A percentile compares a stretch with the other conserved stretches of the same genome.
These are phyloP conservation scores for Drosophila kikkawai DNA, from an alignment of 1,140 invertebrate genomes.

Conservation along the genomic window DNA sequence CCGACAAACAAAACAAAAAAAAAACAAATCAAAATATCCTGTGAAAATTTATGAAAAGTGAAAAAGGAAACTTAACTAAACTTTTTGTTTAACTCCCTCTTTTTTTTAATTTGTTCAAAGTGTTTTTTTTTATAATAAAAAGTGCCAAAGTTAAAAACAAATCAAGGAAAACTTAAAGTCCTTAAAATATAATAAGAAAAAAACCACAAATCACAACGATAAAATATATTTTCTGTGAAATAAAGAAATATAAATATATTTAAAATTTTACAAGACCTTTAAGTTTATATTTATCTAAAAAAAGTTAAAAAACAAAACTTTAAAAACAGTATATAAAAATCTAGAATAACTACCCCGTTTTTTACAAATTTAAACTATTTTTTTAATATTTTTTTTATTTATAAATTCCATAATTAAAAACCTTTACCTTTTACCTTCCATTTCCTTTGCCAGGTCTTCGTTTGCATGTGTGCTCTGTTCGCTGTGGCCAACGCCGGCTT, in stretches of 20 bases:
- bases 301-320: not conserved
- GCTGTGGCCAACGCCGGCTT: slow-evolving; percentile 77
- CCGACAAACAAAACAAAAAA: not conserved
- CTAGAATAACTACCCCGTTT: too few species aligned
- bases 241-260: not conserved
- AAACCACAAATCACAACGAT: not conserved
- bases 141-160: not conserved
- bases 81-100: fast-evolving
- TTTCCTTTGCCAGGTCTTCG: slow-evolving; percentile 56
- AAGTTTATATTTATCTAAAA: not conserved
- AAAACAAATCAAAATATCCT: not conserved
- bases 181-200: too few species aligned
- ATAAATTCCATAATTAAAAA: not conserved
- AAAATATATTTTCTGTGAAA: not conserved
- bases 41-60: not conserved
- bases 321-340: too few species aligned
- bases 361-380: too few species aligned
- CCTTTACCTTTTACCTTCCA: not conserved
- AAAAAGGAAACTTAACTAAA: not conserved
- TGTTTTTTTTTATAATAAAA: not conserved
- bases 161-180: too few species aligned
- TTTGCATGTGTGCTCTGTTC: slow-evolving; percentile 74
- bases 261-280: too few species aligned
- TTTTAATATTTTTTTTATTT: not conserved
- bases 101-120: not conserved